Percentiles rank a stretch among this genome's conserved stretches.
phyloP scores from a whole-genome alignment of 2,113 vertebrate genomes.

The Cinclus cinclus region DNA sequence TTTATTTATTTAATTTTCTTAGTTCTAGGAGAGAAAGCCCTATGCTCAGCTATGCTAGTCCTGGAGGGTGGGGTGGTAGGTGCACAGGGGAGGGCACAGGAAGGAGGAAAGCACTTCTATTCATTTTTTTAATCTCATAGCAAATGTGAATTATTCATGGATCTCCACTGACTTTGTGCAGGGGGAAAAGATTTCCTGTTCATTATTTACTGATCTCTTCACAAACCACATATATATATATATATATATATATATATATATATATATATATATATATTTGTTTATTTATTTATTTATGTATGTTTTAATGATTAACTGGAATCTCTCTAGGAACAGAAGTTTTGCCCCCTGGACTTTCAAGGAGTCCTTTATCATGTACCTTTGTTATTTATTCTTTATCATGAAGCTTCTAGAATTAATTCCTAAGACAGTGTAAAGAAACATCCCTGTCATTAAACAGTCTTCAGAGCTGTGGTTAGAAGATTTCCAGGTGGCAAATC shows the following conservation, averaged over 20 bases:
- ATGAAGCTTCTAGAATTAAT: constrained; percentile 32
- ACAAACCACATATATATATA: too few species aligned
- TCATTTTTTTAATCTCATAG: neutral
- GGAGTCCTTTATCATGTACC: neutral
- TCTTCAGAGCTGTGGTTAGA: neutral
- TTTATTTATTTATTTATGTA: too few species aligned
- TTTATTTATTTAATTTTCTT: neutral
- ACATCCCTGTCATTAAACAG: neutral
- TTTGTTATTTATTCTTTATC: constrained; percentile 22
- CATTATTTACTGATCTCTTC: constrained; percentile 3
- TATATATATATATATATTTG: too few species aligned
- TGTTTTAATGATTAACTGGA: too few species aligned
- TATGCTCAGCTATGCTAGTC: neutral
- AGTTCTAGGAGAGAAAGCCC: neutral
- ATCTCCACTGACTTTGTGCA: neutral
- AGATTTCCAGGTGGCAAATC: neutral
- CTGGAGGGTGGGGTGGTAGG: neutral
- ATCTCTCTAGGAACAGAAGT: neutral
- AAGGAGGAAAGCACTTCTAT: neutral
- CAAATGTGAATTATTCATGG: constrained; percentile 21
- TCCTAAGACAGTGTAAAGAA: neutral
- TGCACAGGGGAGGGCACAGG: neutral
- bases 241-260: too few species aligned
- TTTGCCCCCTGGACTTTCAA: neutral
- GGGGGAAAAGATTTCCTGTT: neutral